These are phyloP conservation scores for Halictus rubicundus DNA, from an alignment of 1,140 invertebrate species.

Conservation along the genomic window DNA sequence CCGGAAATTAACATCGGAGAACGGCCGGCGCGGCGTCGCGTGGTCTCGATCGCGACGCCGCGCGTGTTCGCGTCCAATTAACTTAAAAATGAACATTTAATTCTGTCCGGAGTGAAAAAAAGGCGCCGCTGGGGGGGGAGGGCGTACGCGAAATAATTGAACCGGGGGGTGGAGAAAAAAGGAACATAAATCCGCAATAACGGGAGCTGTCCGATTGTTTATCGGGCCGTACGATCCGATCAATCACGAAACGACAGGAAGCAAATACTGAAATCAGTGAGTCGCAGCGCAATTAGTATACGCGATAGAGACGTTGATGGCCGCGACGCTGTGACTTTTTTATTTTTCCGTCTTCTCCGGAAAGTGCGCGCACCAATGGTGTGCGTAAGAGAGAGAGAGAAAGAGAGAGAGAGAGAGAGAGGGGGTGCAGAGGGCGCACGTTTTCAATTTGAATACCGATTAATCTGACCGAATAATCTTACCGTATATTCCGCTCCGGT, in stretches of 20 bases:
- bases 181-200: neutral
- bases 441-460: constrained; percentile 52
- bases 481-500: constrained; percentile 38
- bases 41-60: too few relatives aligned
- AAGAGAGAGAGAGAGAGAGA: neutral
- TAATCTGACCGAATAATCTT: constrained; percentile 52
- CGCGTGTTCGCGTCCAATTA: too few relatives aligned
- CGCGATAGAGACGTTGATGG: constrained; percentile 51
- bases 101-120: neutral
- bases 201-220: neutral
- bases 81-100: constrained; percentile 5
- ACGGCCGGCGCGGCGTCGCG: too few relatives aligned
- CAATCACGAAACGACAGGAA: constrained; percentile 29
- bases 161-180: neutral
- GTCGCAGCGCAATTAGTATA: constrained; percentile 38
- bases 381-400: too few relatives aligned
- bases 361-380: neutral
- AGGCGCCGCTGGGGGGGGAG: too few relatives aligned
- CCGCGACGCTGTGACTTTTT: constrained; percentile 10
- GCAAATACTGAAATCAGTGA: constrained; percentile 22
- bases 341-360: constrained; percentile 25
- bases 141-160: too few relatives aligned
- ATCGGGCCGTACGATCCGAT: constrained; percentile 15
- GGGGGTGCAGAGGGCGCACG: neutral
- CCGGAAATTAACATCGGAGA: too few relatives aligned